phyloP scores from a whole-genome alignment of 2,797 vertebrate genomes.

The Zenarchopterus dispar region DNA sequence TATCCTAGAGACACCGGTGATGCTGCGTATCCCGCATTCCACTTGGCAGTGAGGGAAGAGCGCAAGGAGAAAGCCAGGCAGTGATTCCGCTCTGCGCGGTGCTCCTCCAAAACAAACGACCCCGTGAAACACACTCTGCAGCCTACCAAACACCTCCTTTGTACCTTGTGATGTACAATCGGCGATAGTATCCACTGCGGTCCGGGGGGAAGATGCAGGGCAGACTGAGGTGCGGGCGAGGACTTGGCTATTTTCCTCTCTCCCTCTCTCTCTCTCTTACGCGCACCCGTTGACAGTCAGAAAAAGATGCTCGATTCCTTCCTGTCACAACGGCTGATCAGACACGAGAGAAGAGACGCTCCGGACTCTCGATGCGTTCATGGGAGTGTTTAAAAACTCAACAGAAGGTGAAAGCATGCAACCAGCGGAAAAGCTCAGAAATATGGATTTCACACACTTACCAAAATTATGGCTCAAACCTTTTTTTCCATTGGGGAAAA shows the following conservation, averaged over 20 bases:
- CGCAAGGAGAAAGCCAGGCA: slow-evolving; percentile 36
- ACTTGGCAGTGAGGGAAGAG: slow-evolving; percentile 39
- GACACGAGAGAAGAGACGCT: slow-evolving; percentile 22
- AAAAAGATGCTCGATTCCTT: slow-evolving; percentile 14
- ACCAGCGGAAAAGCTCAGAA: background rate
- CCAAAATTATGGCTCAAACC: no score
- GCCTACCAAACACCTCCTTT: slow-evolving; percentile 18
- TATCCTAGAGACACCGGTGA: slow-evolving; percentile 45
- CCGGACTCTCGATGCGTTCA: slow-evolving; percentile 26
- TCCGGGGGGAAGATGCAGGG: slow-evolving; percentile 59
- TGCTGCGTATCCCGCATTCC: slow-evolving; percentile 72
- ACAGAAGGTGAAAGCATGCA: background rate
- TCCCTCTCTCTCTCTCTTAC: slow-evolving; percentile 23
- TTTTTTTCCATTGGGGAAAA: no score
- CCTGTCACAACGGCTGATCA: slow-evolving; percentile 28
- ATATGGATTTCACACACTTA: background rate
- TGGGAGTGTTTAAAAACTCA: slow-evolving; percentile 20
- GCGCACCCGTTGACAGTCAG: slow-evolving; percentile 32
- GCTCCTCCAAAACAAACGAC: slow-evolving; percentile 26
- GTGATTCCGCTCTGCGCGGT: slow-evolving; percentile 31
- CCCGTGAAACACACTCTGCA: slow-evolving; percentile 21
- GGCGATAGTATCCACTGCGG: slow-evolving; percentile 52
- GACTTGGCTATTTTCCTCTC: slow-evolving; percentile 10
- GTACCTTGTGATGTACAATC: slow-evolving; percentile 32
- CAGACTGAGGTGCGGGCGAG: slow-evolving; percentile 59